Percentiles rank a stretch among this genome's conserved stretches.
These are phyloP conservation scores for Spinus olivaceus DNA, from an alignment of 2,797 vertebrate species.

Conservation along the genomic window DNA sequence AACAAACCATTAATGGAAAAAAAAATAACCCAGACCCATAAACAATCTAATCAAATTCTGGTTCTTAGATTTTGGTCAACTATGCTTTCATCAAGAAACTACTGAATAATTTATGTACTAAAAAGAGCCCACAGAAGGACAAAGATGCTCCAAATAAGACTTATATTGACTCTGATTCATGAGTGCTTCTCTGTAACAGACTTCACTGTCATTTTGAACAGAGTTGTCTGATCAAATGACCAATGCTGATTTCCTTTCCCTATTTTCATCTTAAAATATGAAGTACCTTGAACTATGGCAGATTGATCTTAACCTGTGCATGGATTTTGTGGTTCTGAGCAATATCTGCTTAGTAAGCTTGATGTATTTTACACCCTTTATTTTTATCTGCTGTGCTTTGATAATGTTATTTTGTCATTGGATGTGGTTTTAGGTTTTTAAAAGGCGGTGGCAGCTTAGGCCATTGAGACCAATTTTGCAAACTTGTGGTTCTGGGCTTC, in stretches of 20 bases:
- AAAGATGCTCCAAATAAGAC: neutral
- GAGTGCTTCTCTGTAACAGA: neutral
- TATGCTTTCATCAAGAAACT: neutral
- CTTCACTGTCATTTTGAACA: neutral
- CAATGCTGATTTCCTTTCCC: neutral
- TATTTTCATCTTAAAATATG: neutral
- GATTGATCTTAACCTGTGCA: neutral
- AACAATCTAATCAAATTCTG: neutral
- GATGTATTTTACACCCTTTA: neutral
- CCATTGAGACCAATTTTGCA: neutral
- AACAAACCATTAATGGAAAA: neutral
- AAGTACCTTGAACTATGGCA: neutral
- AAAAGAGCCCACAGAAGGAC: neutral
- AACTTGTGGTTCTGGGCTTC: neutral
- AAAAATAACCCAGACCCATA: neutral
- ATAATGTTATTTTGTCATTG: neutral
- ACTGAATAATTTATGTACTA: neutral
- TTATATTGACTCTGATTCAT: neutral
- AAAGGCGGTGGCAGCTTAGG: neutral
- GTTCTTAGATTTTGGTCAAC: neutral
- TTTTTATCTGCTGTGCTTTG: neutral
- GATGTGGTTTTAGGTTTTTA: neutral
- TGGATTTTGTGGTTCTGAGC: neutral
- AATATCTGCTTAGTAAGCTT: neutral
- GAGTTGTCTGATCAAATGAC: neutral